These are phyloP conservation scores for Mylabris phalerata DNA, from an alignment of 1,140 invertebrate species.

Conservation along the genomic window DNA sequence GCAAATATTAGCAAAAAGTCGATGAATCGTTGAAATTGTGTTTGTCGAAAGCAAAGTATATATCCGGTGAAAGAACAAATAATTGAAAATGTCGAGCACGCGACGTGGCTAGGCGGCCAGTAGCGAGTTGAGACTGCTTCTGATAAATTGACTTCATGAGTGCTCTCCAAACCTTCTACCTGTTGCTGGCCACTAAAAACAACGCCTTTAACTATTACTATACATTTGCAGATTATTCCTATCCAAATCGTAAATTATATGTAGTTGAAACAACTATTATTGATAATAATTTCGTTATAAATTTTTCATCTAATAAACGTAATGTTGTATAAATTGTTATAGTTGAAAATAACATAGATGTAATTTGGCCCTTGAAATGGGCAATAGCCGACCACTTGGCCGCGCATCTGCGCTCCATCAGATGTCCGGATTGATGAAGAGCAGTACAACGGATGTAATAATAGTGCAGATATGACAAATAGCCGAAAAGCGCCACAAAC, in stretches of 20 bases:
- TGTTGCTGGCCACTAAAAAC: slow-evolving; percentile 31
- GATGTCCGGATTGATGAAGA: slow-evolving; percentile 29
- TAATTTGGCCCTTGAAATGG: slow-evolving; percentile 2
- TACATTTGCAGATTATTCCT: slow-evolving; percentile 13
- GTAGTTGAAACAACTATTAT: too few relatives aligned
- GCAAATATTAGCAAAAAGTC: slow-evolving; percentile 2
- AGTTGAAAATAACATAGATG: not conserved
- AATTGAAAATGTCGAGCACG: slow-evolving; percentile 27
- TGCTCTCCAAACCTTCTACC: slow-evolving; percentile 33
- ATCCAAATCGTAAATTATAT: too few relatives aligned
- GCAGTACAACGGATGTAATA: slow-evolving; percentile 36
- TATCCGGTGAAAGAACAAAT: slow-evolving; percentile 18
- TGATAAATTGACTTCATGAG: slow-evolving; percentile 34
- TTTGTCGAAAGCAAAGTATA: slow-evolving; percentile 13
- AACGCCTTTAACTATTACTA: slow-evolving; percentile 18
- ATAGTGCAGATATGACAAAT: slow-evolving; percentile 43
- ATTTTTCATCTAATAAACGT: too few relatives aligned
- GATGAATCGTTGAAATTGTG: slow-evolving; percentile 8
- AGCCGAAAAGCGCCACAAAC: slow-evolving; percentile 41
- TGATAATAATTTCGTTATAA: too few relatives aligned
- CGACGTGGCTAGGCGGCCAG: slow-evolving; percentile 16
- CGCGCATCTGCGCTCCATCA: slow-evolving; percentile 28
- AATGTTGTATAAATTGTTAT: too few relatives aligned
- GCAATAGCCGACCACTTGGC: not conserved
- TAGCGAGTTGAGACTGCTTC: slow-evolving; percentile 16